Percentiles rank a stretch among this genome's conserved stretches.
Evolutionary conservation across 2,113 vertebrate species (phyloP).

Genomic region (Apaloderma vittatum): DNA sequence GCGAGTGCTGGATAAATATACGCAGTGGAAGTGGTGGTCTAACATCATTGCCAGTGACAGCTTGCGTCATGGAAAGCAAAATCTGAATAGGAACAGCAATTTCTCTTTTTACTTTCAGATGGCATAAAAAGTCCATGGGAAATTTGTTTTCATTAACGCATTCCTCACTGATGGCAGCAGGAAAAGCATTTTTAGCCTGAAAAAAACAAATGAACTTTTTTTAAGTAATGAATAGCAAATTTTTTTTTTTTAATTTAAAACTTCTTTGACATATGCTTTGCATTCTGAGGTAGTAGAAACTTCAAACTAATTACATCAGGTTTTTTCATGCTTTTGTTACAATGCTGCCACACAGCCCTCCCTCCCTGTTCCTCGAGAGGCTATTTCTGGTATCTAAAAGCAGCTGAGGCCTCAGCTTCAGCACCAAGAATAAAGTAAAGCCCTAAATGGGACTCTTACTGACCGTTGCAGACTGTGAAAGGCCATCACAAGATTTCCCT

Average conservation of each 20-base stretch:
- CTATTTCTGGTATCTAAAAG: not conserved
- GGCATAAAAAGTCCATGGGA: constrained; percentile 18
- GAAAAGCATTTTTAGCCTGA: constrained; percentile 9
- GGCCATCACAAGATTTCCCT: not conserved
- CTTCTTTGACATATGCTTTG: constrained; percentile 64
- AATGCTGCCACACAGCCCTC: not conserved
- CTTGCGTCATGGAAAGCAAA: not conserved
- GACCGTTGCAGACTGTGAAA: not conserved
- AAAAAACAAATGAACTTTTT: constrained; percentile 62
- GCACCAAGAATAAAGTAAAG: not conserved
- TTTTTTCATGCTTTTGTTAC: not conserved
- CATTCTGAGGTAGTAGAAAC: constrained; percentile 37
- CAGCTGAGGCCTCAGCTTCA: not conserved
- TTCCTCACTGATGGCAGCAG: constrained; percentile 63
- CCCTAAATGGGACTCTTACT: not conserved
- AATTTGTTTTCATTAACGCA: constrained; percentile 56
- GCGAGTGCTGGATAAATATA: constrained; percentile 12
- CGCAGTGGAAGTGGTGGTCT: not conserved
- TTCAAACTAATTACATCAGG: constrained; percentile 37
- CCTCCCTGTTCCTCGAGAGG: not conserved
- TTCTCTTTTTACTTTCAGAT: constrained; percentile 42
- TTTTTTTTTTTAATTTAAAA: constrained; percentile 38
- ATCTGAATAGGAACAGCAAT: not conserved
- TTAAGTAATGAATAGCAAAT: not conserved
- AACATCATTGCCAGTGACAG: constrained; percentile 12